Percentiles rank a stretch among this genome's conserved stretches.
phyloP scores from a whole-genome alignment of 2,797 vertebrate species.

The Lophius americanus region DNA sequence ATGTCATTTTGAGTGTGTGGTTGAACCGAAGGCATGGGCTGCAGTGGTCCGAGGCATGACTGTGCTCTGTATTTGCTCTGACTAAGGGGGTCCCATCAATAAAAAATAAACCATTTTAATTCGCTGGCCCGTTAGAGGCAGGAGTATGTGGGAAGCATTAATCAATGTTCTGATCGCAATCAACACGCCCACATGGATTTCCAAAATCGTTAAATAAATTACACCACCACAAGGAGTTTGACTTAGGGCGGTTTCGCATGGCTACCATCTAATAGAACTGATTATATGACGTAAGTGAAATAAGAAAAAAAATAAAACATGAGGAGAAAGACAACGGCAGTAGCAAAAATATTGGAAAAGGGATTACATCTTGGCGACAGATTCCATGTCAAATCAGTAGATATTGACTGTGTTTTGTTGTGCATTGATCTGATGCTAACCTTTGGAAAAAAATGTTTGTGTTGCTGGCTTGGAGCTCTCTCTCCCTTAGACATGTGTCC shows the following conservation, averaged over 20 bases:
- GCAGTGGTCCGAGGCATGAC: slow-evolving; percentile 48
- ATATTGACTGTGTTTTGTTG: slow-evolving; percentile 19
- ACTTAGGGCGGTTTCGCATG: slow-evolving; percentile 48
- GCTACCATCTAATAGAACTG: slow-evolving; percentile 66
- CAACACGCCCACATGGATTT: slow-evolving; percentile 70
- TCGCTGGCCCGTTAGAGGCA: slow-evolving; percentile 48
- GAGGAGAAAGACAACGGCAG: slow-evolving; percentile 28
- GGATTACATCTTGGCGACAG: slow-evolving; percentile 26
- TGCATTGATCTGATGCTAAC: slow-evolving; percentile 71
- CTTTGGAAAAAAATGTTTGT: slow-evolving; percentile 91
- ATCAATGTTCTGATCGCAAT: slow-evolving; percentile 71
- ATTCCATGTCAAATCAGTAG: slow-evolving; percentile 15
- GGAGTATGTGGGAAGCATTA: slow-evolving; percentile 70
- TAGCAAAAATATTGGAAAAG: slow-evolving; percentile 19
- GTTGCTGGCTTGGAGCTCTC: slow-evolving; percentile 85
- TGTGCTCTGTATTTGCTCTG: slow-evolving; percentile 44
- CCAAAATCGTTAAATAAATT: slow-evolving; percentile 73
- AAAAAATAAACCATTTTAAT: slow-evolving; percentile 64
- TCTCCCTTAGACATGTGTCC: slow-evolving; percentile 83
- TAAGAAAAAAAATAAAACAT: slow-evolving; percentile 28
- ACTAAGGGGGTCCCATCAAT: slow-evolving; percentile 51
- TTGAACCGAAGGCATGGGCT: slow-evolving; percentile 12
- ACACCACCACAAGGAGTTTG: slow-evolving; percentile 59
- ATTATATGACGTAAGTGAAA: slow-evolving; percentile 60
- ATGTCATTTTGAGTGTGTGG: slow-evolving; percentile 9